Conservation (phyloP, 2,113 vertebrate species). For the Zosterops japonicus region DNA sequence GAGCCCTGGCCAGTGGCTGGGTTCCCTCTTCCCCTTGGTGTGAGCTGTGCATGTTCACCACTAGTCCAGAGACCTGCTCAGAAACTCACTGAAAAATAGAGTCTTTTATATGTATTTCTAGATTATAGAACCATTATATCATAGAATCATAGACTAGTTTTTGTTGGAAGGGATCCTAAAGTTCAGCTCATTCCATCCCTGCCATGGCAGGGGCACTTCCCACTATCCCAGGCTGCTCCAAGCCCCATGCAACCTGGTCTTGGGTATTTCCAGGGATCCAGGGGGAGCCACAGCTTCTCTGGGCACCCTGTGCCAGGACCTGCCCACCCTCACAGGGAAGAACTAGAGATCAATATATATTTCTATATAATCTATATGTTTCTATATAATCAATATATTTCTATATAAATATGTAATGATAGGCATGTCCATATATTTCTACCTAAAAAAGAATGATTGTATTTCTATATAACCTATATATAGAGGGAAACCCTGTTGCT, state of each 20-base stretch:
- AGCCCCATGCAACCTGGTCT: not conserved
- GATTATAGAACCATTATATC: not conserved
- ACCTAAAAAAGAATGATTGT: not conserved
- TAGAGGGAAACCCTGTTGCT: not conserved
- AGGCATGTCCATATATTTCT: not conserved
- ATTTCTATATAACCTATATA: not conserved
- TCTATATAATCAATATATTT: not conserved
- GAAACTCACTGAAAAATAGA: not conserved
- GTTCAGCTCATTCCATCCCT: not conserved
- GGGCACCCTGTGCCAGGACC: not conserved
- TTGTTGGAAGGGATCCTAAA: not conserved
- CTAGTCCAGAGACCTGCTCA: not conserved
- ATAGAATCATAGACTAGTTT: not conserved
- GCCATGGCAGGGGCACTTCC: not conserved
- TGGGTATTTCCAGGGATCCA: not conserved
- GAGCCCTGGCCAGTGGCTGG: rapidly evolving
- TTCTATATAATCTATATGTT: not conserved
- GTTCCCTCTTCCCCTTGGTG: not conserved
- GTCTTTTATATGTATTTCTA: not conserved
- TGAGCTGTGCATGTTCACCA: rapidly evolving
- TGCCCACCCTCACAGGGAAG: rapidly evolving
- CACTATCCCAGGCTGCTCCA: not conserved
- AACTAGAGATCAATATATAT: not conserved
- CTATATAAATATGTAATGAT: not conserved
- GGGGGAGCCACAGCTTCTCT: not conserved